These are phyloP conservation scores for Thaumetopoea pityocampa DNA, from an alignment of 1,140 invertebrate genomes.

Conservation along the genomic window DNA sequence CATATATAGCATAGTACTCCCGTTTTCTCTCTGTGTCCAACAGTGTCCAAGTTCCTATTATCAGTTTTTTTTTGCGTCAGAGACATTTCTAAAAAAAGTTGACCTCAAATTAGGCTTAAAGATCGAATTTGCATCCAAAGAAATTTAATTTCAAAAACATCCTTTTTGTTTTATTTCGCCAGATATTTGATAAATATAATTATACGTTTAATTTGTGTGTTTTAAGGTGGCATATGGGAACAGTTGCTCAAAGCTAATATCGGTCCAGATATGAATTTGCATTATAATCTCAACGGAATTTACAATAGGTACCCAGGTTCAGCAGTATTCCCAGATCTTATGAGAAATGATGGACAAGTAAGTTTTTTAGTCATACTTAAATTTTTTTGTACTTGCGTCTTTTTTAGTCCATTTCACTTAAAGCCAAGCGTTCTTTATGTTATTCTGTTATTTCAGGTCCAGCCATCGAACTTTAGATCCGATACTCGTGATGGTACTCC, in stretches of 20 bases:
- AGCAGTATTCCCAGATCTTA: conserved; percentile 43
- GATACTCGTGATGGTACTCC: conserved; percentile 35
- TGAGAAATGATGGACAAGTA: conserved; percentile 62
- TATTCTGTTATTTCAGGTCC: too few species aligned
- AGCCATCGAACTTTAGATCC: conserved; percentile 55
- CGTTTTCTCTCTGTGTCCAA: too few species aligned
- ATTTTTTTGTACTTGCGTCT: not conserved
- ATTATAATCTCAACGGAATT: conserved; percentile 67
- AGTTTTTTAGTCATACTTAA: not conserved
- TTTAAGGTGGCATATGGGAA: conserved; percentile 66
- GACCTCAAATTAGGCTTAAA: too few species aligned
- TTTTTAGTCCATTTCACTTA: too few species aligned
- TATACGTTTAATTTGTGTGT: conserved; percentile 1
- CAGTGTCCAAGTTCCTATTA: too few species aligned
- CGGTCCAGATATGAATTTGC: conserved; percentile 66
- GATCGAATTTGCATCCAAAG: too few species aligned
- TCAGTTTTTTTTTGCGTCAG: too few species aligned
- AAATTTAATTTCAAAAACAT: too few species aligned
- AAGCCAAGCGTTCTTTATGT: too few species aligned
- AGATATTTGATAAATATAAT: not conserved
- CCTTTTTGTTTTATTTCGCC: too few species aligned
- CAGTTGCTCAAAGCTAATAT: conserved; percentile 64
- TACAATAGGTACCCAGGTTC: conserved; percentile 55
- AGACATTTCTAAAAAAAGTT: too few species aligned
- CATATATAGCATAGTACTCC: too few species aligned